Evolutionary conservation across 2,888 invertebrate genomes (phyloP), one percentile per base, ranked within the genome.

Genomic region (Perizoma flavofasciatum): DNA sequence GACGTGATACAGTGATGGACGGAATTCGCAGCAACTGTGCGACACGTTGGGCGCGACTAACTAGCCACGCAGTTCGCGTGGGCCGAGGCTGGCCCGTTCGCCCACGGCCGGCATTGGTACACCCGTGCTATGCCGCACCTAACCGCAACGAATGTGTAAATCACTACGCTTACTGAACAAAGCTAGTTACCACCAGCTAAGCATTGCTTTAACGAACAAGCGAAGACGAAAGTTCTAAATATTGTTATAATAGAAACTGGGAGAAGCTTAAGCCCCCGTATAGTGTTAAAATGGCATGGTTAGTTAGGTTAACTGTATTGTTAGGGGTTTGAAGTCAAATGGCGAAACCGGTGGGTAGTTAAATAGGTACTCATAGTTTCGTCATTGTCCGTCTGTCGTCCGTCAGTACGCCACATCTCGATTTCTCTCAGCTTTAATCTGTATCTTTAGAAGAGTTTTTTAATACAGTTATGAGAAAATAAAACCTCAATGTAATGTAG

Each of bases 11-110:
- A 70, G 67, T 70, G 70, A 80, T 84, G 86, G 76, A 87, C 78
- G 86, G 88, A 89, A 89, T 90, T 88, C 70, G 89, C 89, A 78
- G 75, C 79, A 77, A 77, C 74, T 70, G 59, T 46, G 53, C 65
- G 70, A 55, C 72, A 69, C 61, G 41, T n/a, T 41, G 73, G 72
- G 73, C 72, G 73, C 72, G 72, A 61, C 45, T 39, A 44, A 46
- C 55, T 45, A 55, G 32, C 22, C 7, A 7, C 39, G 9, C 39
- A 10, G 22, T 35, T 4, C 82, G 86, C 89, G 79, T 78, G 72
- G 73, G 88, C 79, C 77, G 75, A 73, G 68, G 77, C 71, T 70
- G 74, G 82, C 84, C 70, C 71, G 88, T 86, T 87, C 90, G 89
- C 86, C 86, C 86, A 85, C 86, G 72, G 69, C 77, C 82, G 9